These are phyloP conservation scores for Ceyx melanurus DNA, from an alignment of 2,113 vertebrate species.

Conservation along the genomic window DNA sequence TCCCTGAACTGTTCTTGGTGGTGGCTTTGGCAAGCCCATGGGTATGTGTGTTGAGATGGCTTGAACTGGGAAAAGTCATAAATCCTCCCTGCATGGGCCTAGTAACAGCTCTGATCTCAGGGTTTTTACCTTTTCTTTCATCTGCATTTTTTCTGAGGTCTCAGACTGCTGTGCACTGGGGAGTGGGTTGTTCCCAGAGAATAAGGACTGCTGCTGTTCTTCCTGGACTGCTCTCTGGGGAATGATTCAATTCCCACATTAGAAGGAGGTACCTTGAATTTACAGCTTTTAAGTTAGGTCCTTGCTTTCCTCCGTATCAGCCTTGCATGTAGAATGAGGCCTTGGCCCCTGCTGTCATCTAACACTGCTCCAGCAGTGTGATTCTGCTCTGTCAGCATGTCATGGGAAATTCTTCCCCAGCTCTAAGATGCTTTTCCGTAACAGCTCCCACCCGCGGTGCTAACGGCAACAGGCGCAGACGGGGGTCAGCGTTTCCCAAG, in stretches of 20 bases:
- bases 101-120: neutral
- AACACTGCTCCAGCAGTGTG: neutral
- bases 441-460: neutral
- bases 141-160: neutral
- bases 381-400: neutral
- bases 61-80: neutral
- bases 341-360: neutral
- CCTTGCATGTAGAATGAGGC: neutral
- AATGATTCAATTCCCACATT: neutral
- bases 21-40: neutral
- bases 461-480: fast-evolving
- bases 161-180: neutral
- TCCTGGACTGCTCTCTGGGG: neutral
- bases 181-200: neutral
- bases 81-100: neutral
- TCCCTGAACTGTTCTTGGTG: neutral
- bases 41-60: neutral
- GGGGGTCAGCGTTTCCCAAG: neutral
- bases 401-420: neutral
- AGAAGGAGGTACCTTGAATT: neutral
- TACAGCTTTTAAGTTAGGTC: neutral
- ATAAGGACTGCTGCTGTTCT: neutral
- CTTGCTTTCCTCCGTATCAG: neutral
- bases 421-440: neutral
- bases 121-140: neutral